These are phyloP conservation scores for Dasypolia templi DNA, from an alignment of 2,888 invertebrate genomes.

Conservation along the genomic window DNA sequence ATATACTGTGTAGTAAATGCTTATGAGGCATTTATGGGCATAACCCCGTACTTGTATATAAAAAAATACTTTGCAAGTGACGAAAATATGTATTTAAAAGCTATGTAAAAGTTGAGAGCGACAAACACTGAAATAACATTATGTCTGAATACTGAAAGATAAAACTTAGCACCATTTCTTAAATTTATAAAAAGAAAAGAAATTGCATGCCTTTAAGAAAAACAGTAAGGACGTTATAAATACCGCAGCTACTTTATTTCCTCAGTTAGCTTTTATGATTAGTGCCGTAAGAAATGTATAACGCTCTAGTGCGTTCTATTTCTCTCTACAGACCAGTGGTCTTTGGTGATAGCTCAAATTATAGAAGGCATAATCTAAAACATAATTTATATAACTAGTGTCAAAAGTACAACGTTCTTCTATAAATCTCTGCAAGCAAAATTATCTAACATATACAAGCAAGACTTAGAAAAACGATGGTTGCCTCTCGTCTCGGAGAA, in stretches of 20 bases:
- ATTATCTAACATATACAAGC: constrained; percentile 18
- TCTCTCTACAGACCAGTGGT: constrained; percentile 14
- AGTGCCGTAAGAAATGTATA: constrained; percentile 59
- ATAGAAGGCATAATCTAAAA: background rate
- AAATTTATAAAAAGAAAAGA: background rate
- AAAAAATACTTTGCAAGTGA: background rate
- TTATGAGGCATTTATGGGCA: background rate
- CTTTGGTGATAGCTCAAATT: background rate
- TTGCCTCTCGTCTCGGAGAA: constrained; percentile 65
- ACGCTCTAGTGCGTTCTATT: constrained; percentile 48
- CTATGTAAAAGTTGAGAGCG: background rate
- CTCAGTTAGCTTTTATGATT: constrained; percentile 59
- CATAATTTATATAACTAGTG: background rate
- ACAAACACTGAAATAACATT: background rate
- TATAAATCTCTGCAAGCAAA: constrained; percentile 40
- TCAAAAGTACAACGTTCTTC: background rate
- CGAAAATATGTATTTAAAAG: background rate
- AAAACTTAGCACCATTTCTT: background rate
- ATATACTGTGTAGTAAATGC: constrained; percentile 26
- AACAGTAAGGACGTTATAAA: constrained; percentile 43
- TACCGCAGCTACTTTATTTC: constrained; percentile 58
- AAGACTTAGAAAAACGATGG: constrained; percentile 60
- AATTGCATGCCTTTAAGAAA: constrained; percentile 15
- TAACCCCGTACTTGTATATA: background rate
- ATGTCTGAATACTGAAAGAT: background rate